A percentile compares a stretch with the other conserved stretches of the same genome.
These are phyloP conservation scores for Andrena fulva DNA, from an alignment of 2,888 invertebrate species.

Conservation along the genomic window DNA sequence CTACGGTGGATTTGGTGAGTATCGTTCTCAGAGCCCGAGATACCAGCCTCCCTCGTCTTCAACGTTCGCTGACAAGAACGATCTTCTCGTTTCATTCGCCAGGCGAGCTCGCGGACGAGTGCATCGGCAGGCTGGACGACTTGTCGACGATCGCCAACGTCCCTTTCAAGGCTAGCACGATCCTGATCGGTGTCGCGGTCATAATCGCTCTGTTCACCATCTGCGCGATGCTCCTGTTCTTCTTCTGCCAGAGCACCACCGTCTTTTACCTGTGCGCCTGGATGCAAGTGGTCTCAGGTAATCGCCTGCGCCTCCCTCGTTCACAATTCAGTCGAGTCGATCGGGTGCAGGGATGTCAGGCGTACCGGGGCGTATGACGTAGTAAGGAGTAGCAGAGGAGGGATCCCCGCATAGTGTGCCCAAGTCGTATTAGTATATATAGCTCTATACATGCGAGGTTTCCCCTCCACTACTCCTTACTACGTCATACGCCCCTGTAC, in stretches of 20 bases:
- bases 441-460: too few relatives aligned
- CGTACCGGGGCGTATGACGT: too few relatives aligned
- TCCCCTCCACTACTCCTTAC: too few relatives aligned
- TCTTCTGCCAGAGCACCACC: conserved; percentile 95
- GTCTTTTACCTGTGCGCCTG: conserved; percentile 97
- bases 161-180: conserved; percentile 94
- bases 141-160: conserved; percentile 93
- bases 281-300: conserved; percentile 98
- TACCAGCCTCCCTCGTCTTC: not conserved
- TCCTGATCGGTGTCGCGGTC: conserved; percentile 94
- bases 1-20: conserved; percentile 82
- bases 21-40: not conserved
- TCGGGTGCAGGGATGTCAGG: too few relatives aligned
- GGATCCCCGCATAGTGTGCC: too few relatives aligned
- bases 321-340: too few relatives aligned
- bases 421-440: too few relatives aligned
- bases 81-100: conserved; percentile 65
- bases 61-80: not conserved
- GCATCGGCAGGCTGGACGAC: conserved; percentile 93
- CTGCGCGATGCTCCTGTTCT: conserved; percentile 95
- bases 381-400: too few relatives aligned
- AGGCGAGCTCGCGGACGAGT: conserved; percentile 92
- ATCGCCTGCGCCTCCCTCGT: conserved; percentile 70
- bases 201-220: conserved; percentile 94
- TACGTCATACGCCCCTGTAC: too few relatives aligned